Evolutionary conservation across 2,888 invertebrate species (phyloP).

Genomic region (Ellobium chinense): DNA sequence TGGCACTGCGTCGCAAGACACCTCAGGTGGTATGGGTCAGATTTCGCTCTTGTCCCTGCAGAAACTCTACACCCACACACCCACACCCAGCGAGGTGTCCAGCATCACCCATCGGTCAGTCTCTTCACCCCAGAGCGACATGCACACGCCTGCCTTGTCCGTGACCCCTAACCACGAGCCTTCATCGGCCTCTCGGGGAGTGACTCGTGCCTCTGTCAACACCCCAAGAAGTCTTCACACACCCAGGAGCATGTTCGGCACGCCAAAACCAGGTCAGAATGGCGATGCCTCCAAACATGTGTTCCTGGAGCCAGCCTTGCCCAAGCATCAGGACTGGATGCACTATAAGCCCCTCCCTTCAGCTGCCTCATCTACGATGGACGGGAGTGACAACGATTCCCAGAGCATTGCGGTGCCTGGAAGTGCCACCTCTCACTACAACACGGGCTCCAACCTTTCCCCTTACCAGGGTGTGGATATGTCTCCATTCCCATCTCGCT

Average conservation of each 20-base stretch:
- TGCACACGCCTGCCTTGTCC: conserved; percentile 50
- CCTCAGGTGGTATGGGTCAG: not conserved
- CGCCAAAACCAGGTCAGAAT: conserved; percentile 2
- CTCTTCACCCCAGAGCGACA: conserved; percentile 53
- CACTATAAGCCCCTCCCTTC: conserved; percentile 69
- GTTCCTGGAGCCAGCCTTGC: conserved; percentile 67
- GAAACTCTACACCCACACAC: conserved; percentile 67
- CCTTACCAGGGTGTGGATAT: conserved; percentile 70
- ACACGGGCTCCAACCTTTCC: conserved; percentile 66
- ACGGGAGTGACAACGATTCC: conserved; percentile 55
- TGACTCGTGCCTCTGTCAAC: conserved; percentile 57
- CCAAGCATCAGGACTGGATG: conserved; percentile 67
- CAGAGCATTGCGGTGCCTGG: conserved; percentile 52
- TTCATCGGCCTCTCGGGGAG: conserved; percentile 46
- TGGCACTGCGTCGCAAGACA: not conserved
- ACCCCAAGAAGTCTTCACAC: conserved; percentile 54
- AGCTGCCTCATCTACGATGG: conserved; percentile 47
- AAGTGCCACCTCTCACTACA: conserved; percentile 64
- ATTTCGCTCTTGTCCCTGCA: conserved; percentile 35
- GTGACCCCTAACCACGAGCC: conserved; percentile 33
- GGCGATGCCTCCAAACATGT: conserved; percentile 49
- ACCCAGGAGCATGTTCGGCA: conserved; percentile 15
- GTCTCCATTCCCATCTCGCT: conserved; percentile 71
- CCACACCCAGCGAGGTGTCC: conserved; percentile 73
- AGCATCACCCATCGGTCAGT: conserved; percentile 62